A percentile compares a stretch with the other conserved stretches of the same genome.
phyloP scores from a whole-genome alignment of 2,797 vertebrate genomes.

The Lophius americanus region DNA sequence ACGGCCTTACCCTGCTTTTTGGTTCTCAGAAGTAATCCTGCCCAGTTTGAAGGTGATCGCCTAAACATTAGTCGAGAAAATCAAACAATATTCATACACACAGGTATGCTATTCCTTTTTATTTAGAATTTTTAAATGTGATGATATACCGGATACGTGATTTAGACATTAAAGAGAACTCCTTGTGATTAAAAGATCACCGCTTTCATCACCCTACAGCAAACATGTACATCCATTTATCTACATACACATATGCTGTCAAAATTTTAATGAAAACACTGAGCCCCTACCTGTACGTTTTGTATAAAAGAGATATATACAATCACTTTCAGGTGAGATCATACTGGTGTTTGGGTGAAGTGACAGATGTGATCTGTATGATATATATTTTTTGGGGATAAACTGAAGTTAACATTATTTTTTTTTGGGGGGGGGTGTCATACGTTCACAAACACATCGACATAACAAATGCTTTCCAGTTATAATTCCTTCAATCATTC shows the following conservation, averaged over 20 bases:
- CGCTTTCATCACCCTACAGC: slow-evolving; percentile 17
- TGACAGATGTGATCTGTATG: neutral
- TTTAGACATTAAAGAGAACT: slow-evolving; percentile 22
- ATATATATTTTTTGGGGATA: neutral
- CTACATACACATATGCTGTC: slow-evolving; percentile 13
- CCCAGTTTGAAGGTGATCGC: too few relatives aligned
- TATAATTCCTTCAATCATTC: neutral
- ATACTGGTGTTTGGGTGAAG: neutral
- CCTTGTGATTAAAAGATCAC: slow-evolving; percentile 25
- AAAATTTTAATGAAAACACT: slow-evolving; percentile 24
- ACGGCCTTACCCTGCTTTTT: too few relatives aligned
- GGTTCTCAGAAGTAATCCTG: too few relatives aligned
- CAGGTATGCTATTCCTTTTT: too few relatives aligned
- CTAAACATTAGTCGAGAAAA: too few relatives aligned
- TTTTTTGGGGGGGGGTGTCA: neutral
- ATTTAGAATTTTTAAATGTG: neutral
- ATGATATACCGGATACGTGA: slow-evolving; percentile 16
- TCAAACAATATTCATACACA: too few relatives aligned
- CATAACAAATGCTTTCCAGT: slow-evolving; percentile 1
- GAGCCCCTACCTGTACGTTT: slow-evolving; percentile 17
- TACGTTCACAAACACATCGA: neutral
- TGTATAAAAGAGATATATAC: slow-evolving; percentile 30
- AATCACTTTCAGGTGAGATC: slow-evolving; percentile 1
- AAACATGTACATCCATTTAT: slow-evolving; percentile 11
- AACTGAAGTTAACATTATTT: too few relatives aligned